phyloP scores from a whole-genome alignment of 2,113 vertebrate species.

The Bombycilla garrulus region DNA sequence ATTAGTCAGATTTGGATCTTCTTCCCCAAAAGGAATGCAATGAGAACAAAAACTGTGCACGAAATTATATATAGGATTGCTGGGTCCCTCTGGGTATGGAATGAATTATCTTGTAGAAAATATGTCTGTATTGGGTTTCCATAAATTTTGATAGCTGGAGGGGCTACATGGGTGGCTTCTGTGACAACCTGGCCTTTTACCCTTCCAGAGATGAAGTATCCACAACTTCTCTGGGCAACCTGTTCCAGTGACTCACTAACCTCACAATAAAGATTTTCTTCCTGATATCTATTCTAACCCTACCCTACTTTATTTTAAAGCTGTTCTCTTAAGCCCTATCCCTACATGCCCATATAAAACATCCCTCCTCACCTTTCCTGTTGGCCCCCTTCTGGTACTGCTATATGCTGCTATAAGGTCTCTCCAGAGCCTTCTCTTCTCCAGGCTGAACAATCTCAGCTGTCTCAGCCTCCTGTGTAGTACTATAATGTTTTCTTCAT shows the following conservation, averaged over 20 bases:
- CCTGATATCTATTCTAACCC: not conserved
- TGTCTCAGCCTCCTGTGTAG: not conserved
- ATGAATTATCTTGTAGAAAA: not conserved
- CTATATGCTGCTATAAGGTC: not conserved
- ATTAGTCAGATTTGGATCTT: not conserved
- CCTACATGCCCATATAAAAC: accelerated
- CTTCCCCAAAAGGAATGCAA: not conserved
- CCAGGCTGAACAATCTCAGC: not conserved
- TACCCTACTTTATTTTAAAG: not conserved
- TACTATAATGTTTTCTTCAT: not conserved
- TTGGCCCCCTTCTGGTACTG: not conserved
- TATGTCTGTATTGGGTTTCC: not conserved
- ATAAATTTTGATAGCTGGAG: not conserved
- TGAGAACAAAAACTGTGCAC: not conserved
- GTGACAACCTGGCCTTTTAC: not conserved
- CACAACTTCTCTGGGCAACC: not conserved
- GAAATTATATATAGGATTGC: not conserved
- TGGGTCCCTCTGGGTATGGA: not conserved
- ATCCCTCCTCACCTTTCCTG: not conserved
- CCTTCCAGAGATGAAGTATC: not conserved
- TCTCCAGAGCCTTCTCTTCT: not conserved
- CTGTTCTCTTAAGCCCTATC: not conserved
- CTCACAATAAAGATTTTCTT: not conserved
- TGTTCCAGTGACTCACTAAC: not conserved
- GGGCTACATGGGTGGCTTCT: not conserved